Evolutionary conservation across 2,888 invertebrate species (phyloP).

Genomic region (Limnephilus lunatus): DNA sequence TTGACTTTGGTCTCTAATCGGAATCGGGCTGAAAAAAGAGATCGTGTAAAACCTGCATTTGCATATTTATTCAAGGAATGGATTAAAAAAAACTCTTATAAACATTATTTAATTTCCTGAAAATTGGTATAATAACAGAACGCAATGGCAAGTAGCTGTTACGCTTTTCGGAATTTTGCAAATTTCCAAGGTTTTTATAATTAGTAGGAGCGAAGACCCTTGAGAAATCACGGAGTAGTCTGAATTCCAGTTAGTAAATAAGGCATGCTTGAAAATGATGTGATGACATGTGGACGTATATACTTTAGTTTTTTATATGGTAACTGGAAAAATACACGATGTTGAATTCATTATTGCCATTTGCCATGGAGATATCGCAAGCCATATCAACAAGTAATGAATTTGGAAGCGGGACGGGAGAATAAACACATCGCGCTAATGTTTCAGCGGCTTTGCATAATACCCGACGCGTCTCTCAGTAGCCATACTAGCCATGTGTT

Average conservation of each 20-base stretch:
- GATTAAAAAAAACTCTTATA: neutral
- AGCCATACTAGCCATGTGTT: conserved; percentile 20
- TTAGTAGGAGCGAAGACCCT: too few species aligned
- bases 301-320: too few species aligned
- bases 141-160: too few species aligned
- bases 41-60: too few species aligned
- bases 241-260: too few species aligned
- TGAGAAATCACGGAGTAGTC: too few species aligned
- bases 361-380: neutral
- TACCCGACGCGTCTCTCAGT: neutral
- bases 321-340: neutral
- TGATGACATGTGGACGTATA: too few species aligned
- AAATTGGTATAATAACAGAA: neutral
- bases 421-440: conserved; percentile 13
- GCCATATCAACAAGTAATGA: conserved; percentile 20
- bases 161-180: too few species aligned
- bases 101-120: neutral
- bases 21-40: too few species aligned
- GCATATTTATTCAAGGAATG: neutral
- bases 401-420: conserved; percentile 9
- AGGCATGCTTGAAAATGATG: too few species aligned
- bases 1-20: too few species aligned
- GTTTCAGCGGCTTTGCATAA: conserved; percentile 5
- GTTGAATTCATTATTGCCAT: neutral
- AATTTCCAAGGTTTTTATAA: too few species aligned